Evolutionary conservation across 30 jellyfish, hydroid and myxozoan genomes (phyloP).

Genomic region (Chrysaora quinquecirrha): DNA sequence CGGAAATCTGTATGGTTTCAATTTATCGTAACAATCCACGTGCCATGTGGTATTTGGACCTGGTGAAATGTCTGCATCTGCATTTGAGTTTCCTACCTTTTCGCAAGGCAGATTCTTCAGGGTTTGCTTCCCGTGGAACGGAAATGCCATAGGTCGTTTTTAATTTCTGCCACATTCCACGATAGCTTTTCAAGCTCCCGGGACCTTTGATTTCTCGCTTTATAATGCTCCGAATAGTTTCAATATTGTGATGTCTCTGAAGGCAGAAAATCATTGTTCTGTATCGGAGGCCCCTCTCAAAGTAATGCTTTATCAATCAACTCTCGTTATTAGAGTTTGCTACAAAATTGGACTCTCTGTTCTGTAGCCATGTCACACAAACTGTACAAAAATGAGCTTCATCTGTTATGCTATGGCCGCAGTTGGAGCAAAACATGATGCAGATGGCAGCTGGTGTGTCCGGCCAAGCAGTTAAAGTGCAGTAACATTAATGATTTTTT

Average conservation of each 20-base stretch:
- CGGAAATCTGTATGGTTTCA: background rate
- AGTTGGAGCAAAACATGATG: background rate
- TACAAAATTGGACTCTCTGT: background rate
- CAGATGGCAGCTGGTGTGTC: background rate
- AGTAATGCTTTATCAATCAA: background rate
- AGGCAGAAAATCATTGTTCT: background rate
- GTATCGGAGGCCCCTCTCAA: background rate
- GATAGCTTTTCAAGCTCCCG: background rate
- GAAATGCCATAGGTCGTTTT: background rate
- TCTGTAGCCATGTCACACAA: slow-evolving; percentile 13
- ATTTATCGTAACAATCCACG: background rate
- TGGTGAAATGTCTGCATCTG: background rate
- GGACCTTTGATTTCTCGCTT: background rate
- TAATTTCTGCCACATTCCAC: background rate
- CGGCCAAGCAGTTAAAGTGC: background rate
- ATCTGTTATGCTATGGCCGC: background rate
- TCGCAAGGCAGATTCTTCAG: background rate
- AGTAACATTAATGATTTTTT: too few relatives aligned
- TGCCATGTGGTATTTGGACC: background rate
- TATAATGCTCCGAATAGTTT: background rate
- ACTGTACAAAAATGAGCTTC: background rate
- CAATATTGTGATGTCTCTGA: background rate
- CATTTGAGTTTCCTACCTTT: background rate
- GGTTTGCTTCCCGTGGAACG: background rate
- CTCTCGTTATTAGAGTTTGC: background rate